These are phyloP conservation scores for Aspiorhynchus laticeps DNA, from an alignment of 2,113 vertebrate genomes.

Conservation along the genomic window DNA sequence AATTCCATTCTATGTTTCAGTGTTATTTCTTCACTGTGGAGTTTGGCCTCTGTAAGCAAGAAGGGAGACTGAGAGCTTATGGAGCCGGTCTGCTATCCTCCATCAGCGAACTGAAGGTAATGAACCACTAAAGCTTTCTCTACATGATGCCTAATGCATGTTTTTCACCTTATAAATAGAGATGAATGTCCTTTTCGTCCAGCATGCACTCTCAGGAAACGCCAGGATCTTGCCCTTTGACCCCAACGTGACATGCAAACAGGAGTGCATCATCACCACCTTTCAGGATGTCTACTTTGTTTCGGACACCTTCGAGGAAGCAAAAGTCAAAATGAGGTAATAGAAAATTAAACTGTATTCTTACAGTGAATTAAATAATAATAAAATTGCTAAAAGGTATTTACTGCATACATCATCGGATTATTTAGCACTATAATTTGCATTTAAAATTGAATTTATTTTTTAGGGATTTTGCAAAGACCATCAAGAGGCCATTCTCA, in stretches of 20 bases:
- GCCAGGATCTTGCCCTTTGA: slow-evolving; percentile 91
- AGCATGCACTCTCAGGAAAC: slow-evolving; percentile 94
- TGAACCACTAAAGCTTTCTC: background rate
- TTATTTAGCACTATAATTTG: background rate
- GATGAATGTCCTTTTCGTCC: slow-evolving; percentile 56
- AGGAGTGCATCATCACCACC: slow-evolving; percentile 97
- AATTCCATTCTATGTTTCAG: slow-evolving; percentile 68
- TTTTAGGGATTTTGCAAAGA: slow-evolving; percentile 95
- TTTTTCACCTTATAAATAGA: background rate
- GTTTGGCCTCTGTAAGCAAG: slow-evolving; percentile 97
- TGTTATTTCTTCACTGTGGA: slow-evolving; percentile 99
- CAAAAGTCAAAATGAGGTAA: slow-evolving; percentile 98
- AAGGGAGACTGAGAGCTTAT: slow-evolving; percentile 90
- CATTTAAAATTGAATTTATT: background rate
- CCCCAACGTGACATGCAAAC: slow-evolving; percentile 90
- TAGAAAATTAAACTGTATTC: background rate
- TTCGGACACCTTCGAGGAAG: slow-evolving; percentile 97
- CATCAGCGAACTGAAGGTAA: slow-evolving; percentile 95
- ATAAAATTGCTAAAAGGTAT: background rate
- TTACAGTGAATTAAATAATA: background rate
- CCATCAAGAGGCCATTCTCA: slow-evolving; percentile 94
- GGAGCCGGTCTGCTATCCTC: slow-evolving; percentile 96
- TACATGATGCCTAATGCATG: background rate
- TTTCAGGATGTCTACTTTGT: slow-evolving; percentile 98
- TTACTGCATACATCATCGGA: background rate